Evolutionary conservation across 2,797 vertebrate genomes (phyloP).

Genomic region (Chelon auratus): DNA sequence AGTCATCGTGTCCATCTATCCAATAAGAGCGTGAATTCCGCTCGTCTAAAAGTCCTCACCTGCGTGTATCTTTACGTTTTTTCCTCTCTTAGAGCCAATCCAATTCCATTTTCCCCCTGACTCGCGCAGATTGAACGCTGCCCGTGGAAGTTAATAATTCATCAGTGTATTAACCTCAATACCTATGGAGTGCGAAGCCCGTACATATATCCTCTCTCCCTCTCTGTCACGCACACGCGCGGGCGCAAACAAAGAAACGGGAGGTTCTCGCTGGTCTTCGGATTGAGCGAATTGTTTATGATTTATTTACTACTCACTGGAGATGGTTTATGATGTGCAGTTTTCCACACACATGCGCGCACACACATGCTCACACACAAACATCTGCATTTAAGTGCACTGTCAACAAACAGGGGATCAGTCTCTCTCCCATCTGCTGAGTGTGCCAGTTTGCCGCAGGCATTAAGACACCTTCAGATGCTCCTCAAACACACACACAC

Average conservation of each 20-base stretch:
- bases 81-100: constrained; percentile 28
- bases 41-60: constrained; percentile 54
- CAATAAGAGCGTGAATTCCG: constrained; percentile 34
- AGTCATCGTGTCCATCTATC: constrained; percentile 28
- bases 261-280: constrained; percentile 31
- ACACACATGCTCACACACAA: constrained; percentile 8
- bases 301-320: constrained; percentile 84
- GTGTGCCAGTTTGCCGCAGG: constrained; percentile 82
- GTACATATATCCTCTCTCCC: neutral
- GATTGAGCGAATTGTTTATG: constrained; percentile 81
- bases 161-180: constrained; percentile 82
- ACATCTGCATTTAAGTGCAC: constrained; percentile 83
- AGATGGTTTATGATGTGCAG: constrained; percentile 52
- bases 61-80: constrained; percentile 38
- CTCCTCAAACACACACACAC: constrained; percentile 27
- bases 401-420: constrained; percentile 90
- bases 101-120: constrained; percentile 31
- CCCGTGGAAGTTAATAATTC: constrained; percentile 77
- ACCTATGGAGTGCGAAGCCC: constrained; percentile 60
- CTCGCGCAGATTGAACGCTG: constrained; percentile 57
- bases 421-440: constrained; percentile 81
- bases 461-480: constrained; percentile 81
- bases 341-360: constrained; percentile 31
- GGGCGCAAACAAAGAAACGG: constrained; percentile 14
- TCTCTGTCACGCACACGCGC: neutral